A percentile compares a stretch with the other conserved stretches of the same genome.
These are phyloP conservation scores for Passer domesticus DNA, from an alignment of 2,113 vertebrate genomes.

Conservation along the genomic window DNA sequence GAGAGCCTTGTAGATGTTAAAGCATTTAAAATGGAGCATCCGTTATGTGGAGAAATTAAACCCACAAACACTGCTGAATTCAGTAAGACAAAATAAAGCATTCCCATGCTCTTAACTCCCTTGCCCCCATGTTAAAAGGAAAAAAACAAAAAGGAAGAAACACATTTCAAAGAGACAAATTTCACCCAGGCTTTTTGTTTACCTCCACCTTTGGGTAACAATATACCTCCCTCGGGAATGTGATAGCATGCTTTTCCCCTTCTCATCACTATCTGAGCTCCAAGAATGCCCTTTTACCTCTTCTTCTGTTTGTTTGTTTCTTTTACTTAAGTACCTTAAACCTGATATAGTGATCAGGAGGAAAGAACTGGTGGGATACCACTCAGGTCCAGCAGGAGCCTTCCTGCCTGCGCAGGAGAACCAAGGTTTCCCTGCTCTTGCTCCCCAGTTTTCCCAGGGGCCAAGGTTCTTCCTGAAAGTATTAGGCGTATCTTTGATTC, in stretches of 20 bases:
- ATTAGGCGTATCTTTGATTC: background rate
- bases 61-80: background rate
- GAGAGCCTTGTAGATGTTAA: background rate
- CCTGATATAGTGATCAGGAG: background rate
- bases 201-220: background rate
- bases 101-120: background rate
- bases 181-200: constrained; percentile 4
- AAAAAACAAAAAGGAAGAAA: background rate
- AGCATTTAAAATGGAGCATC: background rate
- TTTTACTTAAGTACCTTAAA: constrained; percentile 21
- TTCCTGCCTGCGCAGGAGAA: background rate
- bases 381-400: background rate
- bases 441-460: accelerated
- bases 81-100: background rate
- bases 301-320: constrained; percentile 30
- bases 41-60: background rate
- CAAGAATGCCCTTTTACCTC: background rate
- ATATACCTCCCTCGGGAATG: background rate
- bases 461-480: background rate
- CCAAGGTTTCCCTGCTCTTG: background rate
- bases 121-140: accelerated
- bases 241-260: background rate
- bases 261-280: background rate
- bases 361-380: background rate
- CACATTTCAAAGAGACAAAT: background rate